These are phyloP conservation scores for Mimas tiliae DNA, from an alignment of 2,888 invertebrate species.

Conservation along the genomic window DNA sequence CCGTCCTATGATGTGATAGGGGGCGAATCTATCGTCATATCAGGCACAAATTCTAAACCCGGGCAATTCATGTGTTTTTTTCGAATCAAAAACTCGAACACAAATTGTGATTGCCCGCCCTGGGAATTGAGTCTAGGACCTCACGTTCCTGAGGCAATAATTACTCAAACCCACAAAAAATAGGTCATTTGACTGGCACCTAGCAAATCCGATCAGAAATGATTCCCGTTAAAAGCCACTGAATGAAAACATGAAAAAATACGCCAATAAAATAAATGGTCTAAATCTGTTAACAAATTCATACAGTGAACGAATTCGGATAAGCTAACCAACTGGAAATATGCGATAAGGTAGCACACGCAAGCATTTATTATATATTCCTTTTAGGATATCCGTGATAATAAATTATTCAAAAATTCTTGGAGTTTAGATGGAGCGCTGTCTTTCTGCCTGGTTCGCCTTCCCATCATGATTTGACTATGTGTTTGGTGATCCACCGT, in stretches of 20 bases:
- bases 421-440: too few relatives aligned
- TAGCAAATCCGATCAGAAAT: not conserved
- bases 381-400: conserved; percentile 32
- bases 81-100: too few relatives aligned
- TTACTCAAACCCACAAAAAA: not conserved
- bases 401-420: not conserved
- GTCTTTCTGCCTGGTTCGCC: too few relatives aligned
- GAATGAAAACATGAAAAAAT: conserved; percentile 33
- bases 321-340: conserved; percentile 66
- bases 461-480: too few relatives aligned
- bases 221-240: not conserved
- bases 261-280: conserved; percentile 58
- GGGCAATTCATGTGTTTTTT: too few relatives aligned
- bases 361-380: conserved; percentile 40
- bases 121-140: too few relatives aligned
- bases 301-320: conserved; percentile 58
- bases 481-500: too few relatives aligned
- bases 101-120: too few relatives aligned
- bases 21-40: too few relatives aligned
- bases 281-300: conserved; percentile 61
- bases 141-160: too few relatives aligned
- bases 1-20: too few relatives aligned
- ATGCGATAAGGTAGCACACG: conserved; percentile 63
- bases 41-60: too few relatives aligned
- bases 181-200: not conserved